These are phyloP conservation scores for Drosophila trapezifrons DNA, from an alignment of 1,140 invertebrate species.

Conservation along the genomic window DNA sequence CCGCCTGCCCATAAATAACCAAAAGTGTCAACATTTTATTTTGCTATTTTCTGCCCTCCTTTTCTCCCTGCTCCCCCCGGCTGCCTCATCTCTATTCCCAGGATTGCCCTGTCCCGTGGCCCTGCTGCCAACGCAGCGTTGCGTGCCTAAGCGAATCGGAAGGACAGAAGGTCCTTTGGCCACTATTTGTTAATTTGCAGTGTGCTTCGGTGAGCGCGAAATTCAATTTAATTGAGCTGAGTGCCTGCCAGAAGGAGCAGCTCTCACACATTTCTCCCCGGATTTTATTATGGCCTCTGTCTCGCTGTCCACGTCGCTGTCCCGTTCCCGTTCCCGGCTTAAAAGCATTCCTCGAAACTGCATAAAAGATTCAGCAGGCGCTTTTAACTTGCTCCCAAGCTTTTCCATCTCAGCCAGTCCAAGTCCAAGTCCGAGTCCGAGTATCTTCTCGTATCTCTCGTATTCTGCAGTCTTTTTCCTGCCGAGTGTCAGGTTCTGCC, in stretches of 20 bases:
- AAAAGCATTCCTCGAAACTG: constrained; percentile 74
- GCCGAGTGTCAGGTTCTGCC: constrained; percentile 73
- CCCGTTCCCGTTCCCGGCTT: constrained; percentile 46
- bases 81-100: not conserved
- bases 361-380: constrained; percentile 81
- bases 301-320: constrained; percentile 52
- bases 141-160: constrained; percentile 80
- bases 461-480: constrained; percentile 27
- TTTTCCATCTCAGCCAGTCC: constrained; percentile 29
- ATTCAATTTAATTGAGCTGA: constrained; percentile 83
- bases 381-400: constrained; percentile 78
- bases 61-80: not conserved
- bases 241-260: constrained; percentile 57
- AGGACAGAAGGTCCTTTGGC: constrained; percentile 59
- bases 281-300: constrained; percentile 74
- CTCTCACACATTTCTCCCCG: constrained; percentile 78
- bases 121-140: constrained; percentile 60
- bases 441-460: constrained; percentile 28
- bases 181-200: constrained; percentile 79
- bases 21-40: constrained; percentile 83
- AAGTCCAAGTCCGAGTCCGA: constrained; percentile 2
- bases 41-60: constrained; percentile 74
- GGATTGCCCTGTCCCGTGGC: not conserved
- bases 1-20: constrained; percentile 79
- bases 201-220: constrained; percentile 82